phyloP scores from a whole-genome alignment of 2,888 invertebrate species.

The Onchidella celtica region DNA sequence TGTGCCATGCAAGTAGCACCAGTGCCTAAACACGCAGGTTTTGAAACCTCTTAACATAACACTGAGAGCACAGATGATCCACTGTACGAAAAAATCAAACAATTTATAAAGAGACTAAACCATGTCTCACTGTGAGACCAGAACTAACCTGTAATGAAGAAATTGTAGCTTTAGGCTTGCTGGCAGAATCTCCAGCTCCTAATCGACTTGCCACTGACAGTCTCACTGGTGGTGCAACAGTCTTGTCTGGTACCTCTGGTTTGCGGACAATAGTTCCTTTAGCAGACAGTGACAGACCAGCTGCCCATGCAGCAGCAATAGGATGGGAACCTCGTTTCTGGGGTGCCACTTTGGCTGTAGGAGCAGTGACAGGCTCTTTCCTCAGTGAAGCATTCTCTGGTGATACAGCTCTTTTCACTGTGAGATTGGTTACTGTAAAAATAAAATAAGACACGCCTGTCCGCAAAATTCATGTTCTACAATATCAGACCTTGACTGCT shows the following conservation, averaged over 20 bases:
- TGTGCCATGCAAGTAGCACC: too few relatives aligned
- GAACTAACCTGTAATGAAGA: slow-evolving; percentile 2
- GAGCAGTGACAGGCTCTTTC: background rate
- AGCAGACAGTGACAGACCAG: slow-evolving; percentile 40
- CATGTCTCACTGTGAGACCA: too few relatives aligned
- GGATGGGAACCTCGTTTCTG: slow-evolving; percentile 40
- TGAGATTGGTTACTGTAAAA: too few relatives aligned
- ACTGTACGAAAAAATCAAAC: too few relatives aligned
- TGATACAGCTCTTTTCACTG: background rate
- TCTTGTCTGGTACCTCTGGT: background rate
- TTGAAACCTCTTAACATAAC: too few relatives aligned
- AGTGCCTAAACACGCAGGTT: too few relatives aligned
- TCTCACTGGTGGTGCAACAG: background rate
- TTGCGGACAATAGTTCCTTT: slow-evolving; percentile 11
- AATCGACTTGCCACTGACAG: background rate
- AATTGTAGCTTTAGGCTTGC: background rate
- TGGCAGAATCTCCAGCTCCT: background rate
- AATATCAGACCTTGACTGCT: too few relatives aligned
- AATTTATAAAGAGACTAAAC: too few relatives aligned
- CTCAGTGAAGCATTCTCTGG: background rate
- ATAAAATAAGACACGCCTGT: too few relatives aligned
- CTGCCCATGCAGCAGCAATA: slow-evolving; percentile 45
- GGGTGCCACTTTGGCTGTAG: slow-evolving; percentile 17
- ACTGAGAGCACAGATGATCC: too few relatives aligned
- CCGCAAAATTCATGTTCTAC: too few relatives aligned